Conservation (phyloP, 2,797 vertebrate genomes). For the Amblyraja radiata region DNA sequence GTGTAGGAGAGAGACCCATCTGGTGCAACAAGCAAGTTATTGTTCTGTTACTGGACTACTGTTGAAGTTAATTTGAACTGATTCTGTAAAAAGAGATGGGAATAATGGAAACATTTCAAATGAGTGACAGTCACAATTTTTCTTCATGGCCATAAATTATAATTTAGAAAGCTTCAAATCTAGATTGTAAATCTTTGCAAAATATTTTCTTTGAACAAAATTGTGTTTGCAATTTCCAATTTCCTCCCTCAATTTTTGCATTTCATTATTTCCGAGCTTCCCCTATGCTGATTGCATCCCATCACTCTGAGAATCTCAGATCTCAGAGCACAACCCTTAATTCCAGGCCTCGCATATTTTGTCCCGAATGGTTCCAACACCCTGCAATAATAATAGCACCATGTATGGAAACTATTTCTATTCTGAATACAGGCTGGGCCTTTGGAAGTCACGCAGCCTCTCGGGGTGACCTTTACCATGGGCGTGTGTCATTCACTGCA, state of each 20-base stretch:
- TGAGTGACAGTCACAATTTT: neutral
- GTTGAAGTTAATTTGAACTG: neutral
- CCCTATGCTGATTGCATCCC: neutral
- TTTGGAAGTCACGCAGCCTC: neutral
- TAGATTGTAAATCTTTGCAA: neutral
- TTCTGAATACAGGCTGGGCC: neutral
- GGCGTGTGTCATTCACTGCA: neutral
- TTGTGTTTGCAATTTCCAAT: neutral
- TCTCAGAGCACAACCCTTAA: neutral
- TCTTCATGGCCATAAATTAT: neutral
- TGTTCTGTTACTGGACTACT: neutral
- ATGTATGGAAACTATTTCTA: constrained; percentile 14
- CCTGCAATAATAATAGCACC: neutral
- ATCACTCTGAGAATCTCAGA: neutral
- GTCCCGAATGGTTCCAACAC: neutral
- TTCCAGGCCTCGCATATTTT: neutral
- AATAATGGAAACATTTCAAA: neutral
- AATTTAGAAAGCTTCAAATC: neutral
- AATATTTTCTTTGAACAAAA: neutral
- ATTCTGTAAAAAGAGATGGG: neutral
- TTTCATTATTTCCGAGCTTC: neutral
- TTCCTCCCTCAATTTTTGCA: neutral
- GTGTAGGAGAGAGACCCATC: too few species aligned
- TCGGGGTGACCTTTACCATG: constrained; percentile 22
- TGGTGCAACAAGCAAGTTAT: neutral